A percentile compares a stretch with the other conserved stretches of the same genome.
Conservation (phyloP, 2,797 vertebrate genomes). For the Bradypodion pumilum region DNA sequence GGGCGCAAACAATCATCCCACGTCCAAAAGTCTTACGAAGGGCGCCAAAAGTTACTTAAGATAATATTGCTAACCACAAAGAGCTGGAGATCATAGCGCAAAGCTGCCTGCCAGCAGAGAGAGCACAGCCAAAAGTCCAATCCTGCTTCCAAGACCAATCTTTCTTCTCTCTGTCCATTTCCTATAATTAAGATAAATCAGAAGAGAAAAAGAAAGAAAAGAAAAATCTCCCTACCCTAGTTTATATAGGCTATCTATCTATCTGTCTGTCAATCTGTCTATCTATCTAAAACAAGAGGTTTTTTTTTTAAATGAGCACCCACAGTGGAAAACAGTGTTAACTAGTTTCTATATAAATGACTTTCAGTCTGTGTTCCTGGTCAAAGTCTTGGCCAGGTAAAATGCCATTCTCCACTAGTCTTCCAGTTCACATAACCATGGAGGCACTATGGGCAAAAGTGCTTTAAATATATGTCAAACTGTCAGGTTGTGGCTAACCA, state of each 20-base stretch:
- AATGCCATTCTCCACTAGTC: background rate
- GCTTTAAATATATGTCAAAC: background rate
- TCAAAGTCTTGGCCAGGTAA: background rate
- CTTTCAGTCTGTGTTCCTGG: background rate
- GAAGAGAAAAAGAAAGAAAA: background rate
- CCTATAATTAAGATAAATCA: background rate
- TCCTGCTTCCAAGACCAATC: background rate
- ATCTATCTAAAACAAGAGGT: too few species aligned
- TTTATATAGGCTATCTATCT: background rate
- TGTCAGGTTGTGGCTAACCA: constrained; percentile 14
- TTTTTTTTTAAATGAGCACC: background rate
- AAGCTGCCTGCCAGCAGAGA: constrained; percentile 59
- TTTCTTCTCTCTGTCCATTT: background rate
- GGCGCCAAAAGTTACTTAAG: constrained; percentile 80
- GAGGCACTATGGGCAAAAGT: background rate
- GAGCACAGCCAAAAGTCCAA: constrained; percentile 37
- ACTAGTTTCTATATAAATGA: background rate
- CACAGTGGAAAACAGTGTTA: background rate
- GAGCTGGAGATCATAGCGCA: constrained; percentile 67
- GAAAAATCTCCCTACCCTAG: background rate
- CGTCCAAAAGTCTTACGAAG: constrained; percentile 77
- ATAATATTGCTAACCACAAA: constrained; percentile 77
- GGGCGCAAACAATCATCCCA: constrained; percentile 78
- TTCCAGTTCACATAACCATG: background rate
- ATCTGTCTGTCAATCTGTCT: too few species aligned